phyloP scores from a whole-genome alignment of 2,113 vertebrate species.

The Rhodinocichla rosea region DNA sequence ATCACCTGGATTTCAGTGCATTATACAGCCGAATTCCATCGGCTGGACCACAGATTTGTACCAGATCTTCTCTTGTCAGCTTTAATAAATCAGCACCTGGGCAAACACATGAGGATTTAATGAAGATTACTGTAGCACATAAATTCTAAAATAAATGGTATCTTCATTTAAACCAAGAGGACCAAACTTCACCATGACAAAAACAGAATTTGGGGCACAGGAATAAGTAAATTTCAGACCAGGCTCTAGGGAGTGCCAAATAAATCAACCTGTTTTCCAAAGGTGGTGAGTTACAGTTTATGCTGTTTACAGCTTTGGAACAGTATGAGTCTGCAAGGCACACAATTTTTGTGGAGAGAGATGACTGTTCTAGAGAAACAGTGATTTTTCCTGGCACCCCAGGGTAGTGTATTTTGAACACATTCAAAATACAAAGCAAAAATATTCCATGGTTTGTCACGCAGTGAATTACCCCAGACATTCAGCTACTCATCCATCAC shows the following conservation, averaged over 20 bases:
- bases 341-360: neutral
- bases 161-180: neutral
- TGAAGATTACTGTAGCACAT: neutral
- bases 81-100: conserved; percentile 95
- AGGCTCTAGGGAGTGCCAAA: neutral
- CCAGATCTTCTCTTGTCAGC: conserved; percentile 90
- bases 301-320: neutral
- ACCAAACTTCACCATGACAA: neutral
- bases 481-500: neutral
- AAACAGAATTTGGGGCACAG: neutral
- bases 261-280: neutral
- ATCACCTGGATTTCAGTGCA: conserved; percentile 91
- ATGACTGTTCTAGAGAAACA: neutral
- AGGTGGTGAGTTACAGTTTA: neutral
- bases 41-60: conserved; percentile 92
- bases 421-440: neutral
- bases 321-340: neutral
- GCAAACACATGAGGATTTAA: neutral
- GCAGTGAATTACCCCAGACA: neutral
- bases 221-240: neutral
- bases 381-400: neutral
- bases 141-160: neutral
- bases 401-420: neutral
- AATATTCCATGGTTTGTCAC: neutral
- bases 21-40: conserved; percentile 94